These are phyloP conservation scores for Caenorhabditis inopinata DNA, from an alignment of 1,140 invertebrate species.

Conservation along the genomic window DNA sequence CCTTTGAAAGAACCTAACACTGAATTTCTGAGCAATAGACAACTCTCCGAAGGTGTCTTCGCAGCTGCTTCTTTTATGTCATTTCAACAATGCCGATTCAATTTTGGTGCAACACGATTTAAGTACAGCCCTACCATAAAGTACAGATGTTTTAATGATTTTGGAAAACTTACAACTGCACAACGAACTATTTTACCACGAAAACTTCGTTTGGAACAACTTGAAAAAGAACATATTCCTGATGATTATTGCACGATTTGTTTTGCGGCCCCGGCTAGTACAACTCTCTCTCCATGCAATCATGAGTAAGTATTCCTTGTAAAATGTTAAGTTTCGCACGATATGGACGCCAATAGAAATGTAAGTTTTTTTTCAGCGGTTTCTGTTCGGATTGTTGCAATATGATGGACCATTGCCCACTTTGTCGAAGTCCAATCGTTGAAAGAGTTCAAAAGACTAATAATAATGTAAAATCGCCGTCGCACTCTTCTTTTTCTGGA, in stretches of 20 bases:
- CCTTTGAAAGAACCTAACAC: slow-evolving; percentile 32
- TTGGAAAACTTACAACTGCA: slow-evolving; percentile 73
- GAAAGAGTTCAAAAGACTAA: slow-evolving; percentile 40
- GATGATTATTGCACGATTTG: slow-evolving; percentile 45
- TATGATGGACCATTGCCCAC: slow-evolving; percentile 80
- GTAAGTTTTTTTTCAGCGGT: slow-evolving; percentile 72
- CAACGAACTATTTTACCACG: slow-evolving; percentile 74
- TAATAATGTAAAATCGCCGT: not conserved
- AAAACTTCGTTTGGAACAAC: slow-evolving; percentile 6
- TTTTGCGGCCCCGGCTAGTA: not conserved
- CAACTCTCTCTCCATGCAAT: slow-evolving; percentile 16
- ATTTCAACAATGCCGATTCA: slow-evolving; percentile 67
- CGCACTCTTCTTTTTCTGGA: not conserved
- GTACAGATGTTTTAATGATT: slow-evolving; percentile 77
- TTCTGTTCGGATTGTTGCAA: slow-evolving; percentile 80
- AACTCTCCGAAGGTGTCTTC: slow-evolving; percentile 38
- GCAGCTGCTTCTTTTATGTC: slow-evolving; percentile 49
- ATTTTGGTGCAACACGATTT: slow-evolving; percentile 83
- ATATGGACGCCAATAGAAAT: too few species aligned
- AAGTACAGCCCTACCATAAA: slow-evolving; percentile 75
- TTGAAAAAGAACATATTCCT: slow-evolving; percentile 36
- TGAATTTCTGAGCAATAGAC: slow-evolving; percentile 17
- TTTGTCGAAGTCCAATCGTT: slow-evolving; percentile 77
- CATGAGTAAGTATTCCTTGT: slow-evolving; percentile 7
- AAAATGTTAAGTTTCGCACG: too few species aligned